A percentile compares a stretch with the other conserved stretches of the same genome.
Conservation (phyloP, 2,113 vertebrate genomes). For the Ranitomeya imitator region DNA sequence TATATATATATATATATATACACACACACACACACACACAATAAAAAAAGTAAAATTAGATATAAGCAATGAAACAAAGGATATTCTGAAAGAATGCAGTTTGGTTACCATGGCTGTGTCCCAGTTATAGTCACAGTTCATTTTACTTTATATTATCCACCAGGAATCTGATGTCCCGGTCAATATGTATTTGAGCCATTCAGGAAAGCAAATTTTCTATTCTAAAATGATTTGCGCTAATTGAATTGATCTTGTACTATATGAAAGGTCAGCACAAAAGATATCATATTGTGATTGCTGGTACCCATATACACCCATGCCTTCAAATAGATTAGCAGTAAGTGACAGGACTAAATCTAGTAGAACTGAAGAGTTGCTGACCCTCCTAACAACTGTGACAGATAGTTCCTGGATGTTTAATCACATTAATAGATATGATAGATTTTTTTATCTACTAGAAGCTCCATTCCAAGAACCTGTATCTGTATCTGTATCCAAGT, state of each 20-base stretch:
- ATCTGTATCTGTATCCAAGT: background rate
- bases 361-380: conserved; percentile 3
- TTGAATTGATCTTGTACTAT: conserved; percentile 6
- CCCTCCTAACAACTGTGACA: conserved; percentile 10
- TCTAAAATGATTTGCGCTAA: conserved; percentile 22
- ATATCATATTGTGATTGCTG: conserved; percentile 19
- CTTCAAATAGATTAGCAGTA: conserved; percentile 13
- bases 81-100: background rate
- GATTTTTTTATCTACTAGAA: background rate
- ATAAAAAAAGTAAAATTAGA: too few relatives aligned
- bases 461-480: background rate
- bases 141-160: background rate
- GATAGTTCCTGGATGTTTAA: conserved; percentile 19
- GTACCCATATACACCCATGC: background rate
- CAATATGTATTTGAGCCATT: conserved; percentile 7
- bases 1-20: too few relatives aligned
- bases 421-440: background rate
- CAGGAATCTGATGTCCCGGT: background rate
- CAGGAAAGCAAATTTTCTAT: conserved; percentile 7
- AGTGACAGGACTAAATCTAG: conserved; percentile 25
- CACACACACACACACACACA: too few relatives aligned
- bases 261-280: conserved; percentile 7
- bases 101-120: background rate
- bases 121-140: background rate
- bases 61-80: background rate